A percentile compares a stretch with the other conserved stretches of the same genome.
Evolutionary conservation across 1,140 invertebrate species (phyloP).

Genomic region (Leptestheria dahalacensis): DNA sequence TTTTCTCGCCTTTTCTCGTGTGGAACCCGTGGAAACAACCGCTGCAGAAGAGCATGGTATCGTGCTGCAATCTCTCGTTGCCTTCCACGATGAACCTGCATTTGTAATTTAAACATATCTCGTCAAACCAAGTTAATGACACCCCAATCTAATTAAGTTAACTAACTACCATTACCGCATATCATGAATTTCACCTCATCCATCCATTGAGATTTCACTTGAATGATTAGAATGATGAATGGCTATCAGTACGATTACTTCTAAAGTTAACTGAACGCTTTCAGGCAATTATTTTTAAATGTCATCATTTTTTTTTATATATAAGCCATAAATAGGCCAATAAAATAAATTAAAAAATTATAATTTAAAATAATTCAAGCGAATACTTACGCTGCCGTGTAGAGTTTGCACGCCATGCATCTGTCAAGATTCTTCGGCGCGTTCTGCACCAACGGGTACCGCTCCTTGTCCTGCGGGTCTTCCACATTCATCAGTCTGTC

Average conservation of each 20-base stretch:
- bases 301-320: no score
- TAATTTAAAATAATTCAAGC: not conserved
- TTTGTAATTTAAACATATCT: not conserved
- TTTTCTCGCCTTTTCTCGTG: not conserved
- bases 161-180: no score
- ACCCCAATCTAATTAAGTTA: no score
- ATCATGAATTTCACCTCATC: no score
- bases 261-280: no score
- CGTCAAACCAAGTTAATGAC: no score
- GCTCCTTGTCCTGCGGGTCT: not conserved
- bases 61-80: not conserved
- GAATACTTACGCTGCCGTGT: not conserved
- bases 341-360: no score
- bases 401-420: not conserved
- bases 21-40: not conserved
- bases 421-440: not conserved
- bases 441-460: not conserved
- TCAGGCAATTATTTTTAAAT: no score
- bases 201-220: no score
- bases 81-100: not conserved
- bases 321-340: no score
- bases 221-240: no score
- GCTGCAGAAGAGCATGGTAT: not conserved
- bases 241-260: no score
- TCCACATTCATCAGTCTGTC: not conserved